Percentiles rank a stretch among this genome's conserved stretches.
Evolutionary conservation across 2,888 invertebrate species (phyloP).

Genomic region (Poecilus cupreus): DNA sequence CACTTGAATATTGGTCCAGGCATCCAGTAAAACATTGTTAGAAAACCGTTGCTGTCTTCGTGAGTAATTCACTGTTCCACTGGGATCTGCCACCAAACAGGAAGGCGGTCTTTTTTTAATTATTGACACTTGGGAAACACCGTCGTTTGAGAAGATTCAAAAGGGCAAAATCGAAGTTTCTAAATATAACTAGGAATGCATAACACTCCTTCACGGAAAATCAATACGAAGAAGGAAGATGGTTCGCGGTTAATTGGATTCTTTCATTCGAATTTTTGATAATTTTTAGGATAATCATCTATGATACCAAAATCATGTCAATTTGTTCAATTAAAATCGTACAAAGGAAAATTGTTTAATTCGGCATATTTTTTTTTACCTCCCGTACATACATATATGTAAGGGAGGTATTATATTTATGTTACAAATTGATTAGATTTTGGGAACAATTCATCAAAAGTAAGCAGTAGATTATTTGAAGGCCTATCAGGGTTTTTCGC

Average conservation of each 20-base stretch:
- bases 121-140: conserved; percentile 49
- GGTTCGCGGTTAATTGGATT: background rate
- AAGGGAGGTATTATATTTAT: no score
- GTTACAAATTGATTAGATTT: no score
- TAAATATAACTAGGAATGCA: conserved; percentile 34
- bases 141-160: background rate
- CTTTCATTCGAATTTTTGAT: no score
- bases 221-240: background rate
- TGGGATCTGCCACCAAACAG: conserved; percentile 45
- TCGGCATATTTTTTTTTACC: no score
- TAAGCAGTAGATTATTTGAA: no score
- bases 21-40: background rate
- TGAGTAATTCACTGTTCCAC: conserved; percentile 5
- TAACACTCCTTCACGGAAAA: conserved; percentile 3
- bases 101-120: conserved; percentile 51
- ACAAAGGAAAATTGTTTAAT: no score
- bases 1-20: conserved; percentile 57
- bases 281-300: no score
- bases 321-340: no score
- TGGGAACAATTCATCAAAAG: no score
- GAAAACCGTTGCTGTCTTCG: background rate
- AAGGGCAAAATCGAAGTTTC: background rate
- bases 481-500: no score
- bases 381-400: no score
- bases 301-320: no score